Evolutionary conservation across 2,797 vertebrate genomes (phyloP).

Genomic region (Esox masquinongy): DNA sequence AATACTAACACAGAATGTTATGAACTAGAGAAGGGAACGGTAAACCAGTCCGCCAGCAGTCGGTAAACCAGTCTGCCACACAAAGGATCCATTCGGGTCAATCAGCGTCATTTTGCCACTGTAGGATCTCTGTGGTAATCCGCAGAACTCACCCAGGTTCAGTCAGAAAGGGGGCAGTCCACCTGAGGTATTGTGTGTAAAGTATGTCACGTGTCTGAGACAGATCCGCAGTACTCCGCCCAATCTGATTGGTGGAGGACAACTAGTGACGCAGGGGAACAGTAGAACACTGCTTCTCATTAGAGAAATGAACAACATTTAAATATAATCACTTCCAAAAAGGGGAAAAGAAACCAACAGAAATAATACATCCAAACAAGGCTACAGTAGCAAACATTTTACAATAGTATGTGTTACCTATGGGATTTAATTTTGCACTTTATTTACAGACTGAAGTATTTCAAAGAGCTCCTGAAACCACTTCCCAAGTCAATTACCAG

Average conservation of each 20-base stretch:
- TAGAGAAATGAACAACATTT: not conserved
- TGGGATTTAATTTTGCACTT: constrained; percentile 38
- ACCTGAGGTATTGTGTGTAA: too few relatives aligned
- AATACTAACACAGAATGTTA: not conserved
- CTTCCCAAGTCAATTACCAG: constrained; percentile 80
- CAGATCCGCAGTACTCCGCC: too few relatives aligned
- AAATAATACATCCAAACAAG: not conserved
- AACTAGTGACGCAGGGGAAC: not conserved
- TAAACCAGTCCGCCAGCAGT: too few relatives aligned
- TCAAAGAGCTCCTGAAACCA: constrained; percentile 60
- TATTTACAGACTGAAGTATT: constrained; percentile 59
- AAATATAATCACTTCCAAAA: not conserved
- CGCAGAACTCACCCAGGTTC: too few relatives aligned
- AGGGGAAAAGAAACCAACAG: not conserved
- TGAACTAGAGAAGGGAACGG: not conserved
- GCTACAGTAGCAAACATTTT: constrained; percentile 13
- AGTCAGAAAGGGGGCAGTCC: not conserved
- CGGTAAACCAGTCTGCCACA: too few relatives aligned
- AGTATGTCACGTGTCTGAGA: too few relatives aligned
- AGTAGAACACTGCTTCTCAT: not conserved
- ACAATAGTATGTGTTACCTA: constrained; percentile 38
- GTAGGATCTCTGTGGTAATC: too few relatives aligned
- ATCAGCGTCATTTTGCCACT: too few relatives aligned
- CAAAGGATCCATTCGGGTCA: too few relatives aligned
- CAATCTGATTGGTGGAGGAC: too few relatives aligned